phyloP scores from a whole-genome alignment of 2,797 vertebrate species.

The Emys orbicularis region DNA sequence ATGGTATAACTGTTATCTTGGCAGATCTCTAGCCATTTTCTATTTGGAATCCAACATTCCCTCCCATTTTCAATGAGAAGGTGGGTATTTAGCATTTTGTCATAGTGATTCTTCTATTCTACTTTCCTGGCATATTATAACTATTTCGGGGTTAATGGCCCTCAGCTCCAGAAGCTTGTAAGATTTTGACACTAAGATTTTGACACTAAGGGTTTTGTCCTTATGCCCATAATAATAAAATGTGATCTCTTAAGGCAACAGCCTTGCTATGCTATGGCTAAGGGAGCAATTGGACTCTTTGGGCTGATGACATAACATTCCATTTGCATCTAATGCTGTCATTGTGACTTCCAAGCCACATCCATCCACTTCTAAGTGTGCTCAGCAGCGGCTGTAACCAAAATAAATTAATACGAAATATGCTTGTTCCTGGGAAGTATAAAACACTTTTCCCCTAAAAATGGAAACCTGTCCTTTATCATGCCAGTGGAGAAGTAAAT shows the following conservation, averaged over 20 bases:
- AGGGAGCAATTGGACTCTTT: background rate
- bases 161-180: background rate
- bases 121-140: background rate
- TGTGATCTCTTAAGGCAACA: background rate
- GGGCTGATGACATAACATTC: background rate
- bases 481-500: background rate
- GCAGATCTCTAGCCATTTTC: background rate
- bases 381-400: background rate
- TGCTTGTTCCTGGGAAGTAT: background rate
- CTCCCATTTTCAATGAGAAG: background rate
- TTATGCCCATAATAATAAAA: background rate
- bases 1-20: background rate
- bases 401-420: background rate
- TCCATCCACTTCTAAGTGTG: background rate
- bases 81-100: background rate
- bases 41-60: background rate
- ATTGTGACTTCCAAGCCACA: background rate
- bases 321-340: background rate
- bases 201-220: background rate
- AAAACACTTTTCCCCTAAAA: background rate
- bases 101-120: background rate
- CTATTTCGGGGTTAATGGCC: background rate
- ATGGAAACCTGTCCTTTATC: background rate
- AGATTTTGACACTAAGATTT: background rate
- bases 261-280: background rate